phyloP scores from a whole-genome alignment of 2,888 invertebrate genomes.

The Xestia xanthographa region DNA sequence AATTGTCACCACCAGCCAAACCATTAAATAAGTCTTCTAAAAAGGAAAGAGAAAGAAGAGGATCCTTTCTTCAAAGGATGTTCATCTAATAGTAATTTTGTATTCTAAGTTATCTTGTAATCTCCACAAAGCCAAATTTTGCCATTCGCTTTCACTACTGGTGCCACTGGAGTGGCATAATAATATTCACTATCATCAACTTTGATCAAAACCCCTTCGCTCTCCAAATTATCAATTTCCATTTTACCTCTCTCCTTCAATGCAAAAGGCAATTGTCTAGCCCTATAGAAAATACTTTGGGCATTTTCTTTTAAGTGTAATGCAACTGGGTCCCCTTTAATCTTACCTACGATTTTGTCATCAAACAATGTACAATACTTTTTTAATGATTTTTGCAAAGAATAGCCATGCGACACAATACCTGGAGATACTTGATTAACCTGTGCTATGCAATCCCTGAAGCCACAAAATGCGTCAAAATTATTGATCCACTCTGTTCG shows the following conservation, averaged over 20 bases:
- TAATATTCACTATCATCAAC: conserved; percentile 9
- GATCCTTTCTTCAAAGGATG: no score
- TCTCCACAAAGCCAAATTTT: neutral
- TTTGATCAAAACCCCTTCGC: neutral
- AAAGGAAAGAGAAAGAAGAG: no score
- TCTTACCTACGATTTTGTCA: neutral
- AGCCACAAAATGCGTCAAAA: neutral
- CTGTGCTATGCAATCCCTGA: neutral
- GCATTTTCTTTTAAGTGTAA: neutral
- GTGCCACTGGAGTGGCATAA: conserved; percentile 10
- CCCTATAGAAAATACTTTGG: neutral
- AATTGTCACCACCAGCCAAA: neutral
- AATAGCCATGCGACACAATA: neutral
- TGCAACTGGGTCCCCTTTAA: neutral
- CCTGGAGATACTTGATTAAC: neutral
- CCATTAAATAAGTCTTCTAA: conserved; percentile 1
- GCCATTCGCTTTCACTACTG: conserved; percentile 1
- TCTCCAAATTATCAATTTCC: neutral
- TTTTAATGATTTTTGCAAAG: neutral
- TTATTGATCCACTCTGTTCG: neutral
- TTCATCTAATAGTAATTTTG: neutral
- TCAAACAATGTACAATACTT: neutral
- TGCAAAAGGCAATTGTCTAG: no score
- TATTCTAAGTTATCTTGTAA: conserved; percentile 4
- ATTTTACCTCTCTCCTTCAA: no score